These are phyloP conservation scores for Pantala flavescens DNA, from an alignment of 1,140 invertebrate genomes.

Conservation along the genomic window DNA sequence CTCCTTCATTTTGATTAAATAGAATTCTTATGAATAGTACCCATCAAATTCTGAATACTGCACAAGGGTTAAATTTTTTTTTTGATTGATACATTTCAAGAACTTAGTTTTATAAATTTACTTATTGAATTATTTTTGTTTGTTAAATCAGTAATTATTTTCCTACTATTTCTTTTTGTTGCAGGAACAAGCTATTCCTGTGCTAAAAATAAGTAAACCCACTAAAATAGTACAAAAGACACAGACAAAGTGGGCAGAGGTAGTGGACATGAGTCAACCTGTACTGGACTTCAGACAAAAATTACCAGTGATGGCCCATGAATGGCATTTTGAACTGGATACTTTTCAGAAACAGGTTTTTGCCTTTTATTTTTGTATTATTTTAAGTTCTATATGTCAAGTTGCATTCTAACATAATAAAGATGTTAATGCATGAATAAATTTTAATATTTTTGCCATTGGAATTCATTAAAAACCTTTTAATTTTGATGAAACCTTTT, in stretches of 20 bases:
- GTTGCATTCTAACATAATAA: not conserved
- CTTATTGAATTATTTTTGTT: too few species aligned
- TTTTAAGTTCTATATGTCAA: not conserved
- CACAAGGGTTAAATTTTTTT: too few species aligned
- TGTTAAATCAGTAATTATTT: too few species aligned
- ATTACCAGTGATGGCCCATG: conserved; percentile 74
- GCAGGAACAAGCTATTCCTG: not conserved
- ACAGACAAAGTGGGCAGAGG: conserved; percentile 66
- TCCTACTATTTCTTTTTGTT: not conserved
- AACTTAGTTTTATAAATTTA: too few species aligned
- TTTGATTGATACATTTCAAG: too few species aligned
- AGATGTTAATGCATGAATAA: too few species aligned
- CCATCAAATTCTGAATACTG: too few species aligned
- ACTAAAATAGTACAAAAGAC: not conserved
- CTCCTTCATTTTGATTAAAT: too few species aligned
- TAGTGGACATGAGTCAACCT: conserved; percentile 67
- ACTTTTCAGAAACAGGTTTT: conserved; percentile 83
- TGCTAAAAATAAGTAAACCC: not conserved
- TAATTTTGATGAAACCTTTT: too few species aligned
- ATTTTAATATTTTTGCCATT: too few species aligned
- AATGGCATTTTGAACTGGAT: conserved; percentile 89
- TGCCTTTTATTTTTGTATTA: not conserved
- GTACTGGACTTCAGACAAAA: conserved; percentile 71
- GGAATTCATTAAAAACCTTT: too few species aligned
- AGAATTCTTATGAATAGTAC: too few species aligned